Conservation (phyloP, 2,113 vertebrate species). For the Eurystomus gularis region DNA sequence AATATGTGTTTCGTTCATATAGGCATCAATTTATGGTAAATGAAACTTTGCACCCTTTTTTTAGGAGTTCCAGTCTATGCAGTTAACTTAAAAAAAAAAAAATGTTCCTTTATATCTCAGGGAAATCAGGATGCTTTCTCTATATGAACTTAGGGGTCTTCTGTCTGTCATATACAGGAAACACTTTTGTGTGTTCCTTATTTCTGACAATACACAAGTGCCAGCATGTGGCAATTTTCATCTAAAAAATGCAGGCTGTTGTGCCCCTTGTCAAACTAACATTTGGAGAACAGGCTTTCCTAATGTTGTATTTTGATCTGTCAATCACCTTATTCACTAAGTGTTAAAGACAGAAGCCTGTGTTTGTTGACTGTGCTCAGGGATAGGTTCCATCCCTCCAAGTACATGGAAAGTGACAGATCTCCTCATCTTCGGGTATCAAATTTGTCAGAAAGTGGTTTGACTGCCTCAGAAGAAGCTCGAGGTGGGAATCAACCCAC, state of each 20-base stretch:
- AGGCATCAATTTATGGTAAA: background rate
- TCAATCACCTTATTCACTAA: background rate
- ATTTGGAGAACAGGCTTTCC: background rate
- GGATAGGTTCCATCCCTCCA: background rate
- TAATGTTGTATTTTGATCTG: background rate
- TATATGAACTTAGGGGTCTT: background rate
- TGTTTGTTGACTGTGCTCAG: background rate
- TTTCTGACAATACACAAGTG: background rate
- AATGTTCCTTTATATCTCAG: background rate
- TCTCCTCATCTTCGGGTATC: background rate
- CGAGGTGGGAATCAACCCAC: background rate
- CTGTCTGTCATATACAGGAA: background rate
- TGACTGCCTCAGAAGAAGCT: background rate
- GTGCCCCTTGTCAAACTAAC: background rate
- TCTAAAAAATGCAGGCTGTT: background rate
- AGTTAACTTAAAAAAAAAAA: background rate
- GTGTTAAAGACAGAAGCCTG: background rate
- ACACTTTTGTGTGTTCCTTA: background rate
- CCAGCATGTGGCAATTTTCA: background rate
- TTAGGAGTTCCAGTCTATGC: background rate
- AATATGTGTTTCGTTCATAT: background rate
- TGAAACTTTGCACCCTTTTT: background rate
- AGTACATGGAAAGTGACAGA: background rate
- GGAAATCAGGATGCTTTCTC: background rate
- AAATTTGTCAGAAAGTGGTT: background rate